Base-by-base conservation (phyloP, 2,113 vertebrate species). In the Tricholaema leucomelas region DNA sequence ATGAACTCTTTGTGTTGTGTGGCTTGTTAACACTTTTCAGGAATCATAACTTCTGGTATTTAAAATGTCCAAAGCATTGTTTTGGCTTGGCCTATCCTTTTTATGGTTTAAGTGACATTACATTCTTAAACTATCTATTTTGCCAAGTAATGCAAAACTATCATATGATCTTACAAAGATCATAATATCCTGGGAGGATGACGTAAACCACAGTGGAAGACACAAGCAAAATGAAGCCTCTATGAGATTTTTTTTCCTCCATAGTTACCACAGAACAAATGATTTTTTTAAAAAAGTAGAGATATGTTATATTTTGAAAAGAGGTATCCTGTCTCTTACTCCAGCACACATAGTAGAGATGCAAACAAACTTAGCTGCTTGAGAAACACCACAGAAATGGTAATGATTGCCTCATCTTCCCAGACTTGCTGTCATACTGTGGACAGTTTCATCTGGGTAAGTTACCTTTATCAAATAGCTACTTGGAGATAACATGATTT, bases 31-130 rank as follows among this genome's bases (percentile, higher is more conserved):
- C 83, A 40, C 24, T 35, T 72, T 75, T 24, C 28, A 70, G 33
- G 59, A 44, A 31, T 84, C 76, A 25, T 46, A 6, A 3, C 56
- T 97, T 81, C 85, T 87, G 38, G 21, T 78, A 52, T 13, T 21
- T 87, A 75, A 81, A 40, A 25, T 30, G 3, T 63, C 65, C 7
- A 0, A 52, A 18, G 20, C 23, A 27, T 50, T 71, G 69, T 81
- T 94, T 86, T 85, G 50, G 15, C 50, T 16, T 88, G n/a, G 12
- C 44, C 64, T 83, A 50, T 36, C 19, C 7, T 42, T 91, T 95
- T 88, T 44, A 58, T 52, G 10, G 20, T 78, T 94, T 92, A 92
- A 85, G 77, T 58, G 69, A 15, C 50, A 82, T 73, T 91, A 73
- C 75, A 27, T 3, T 23, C 59, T 81, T 88, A 65, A 73, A 76